Conservation (phyloP, 1,140 invertebrate species). For the Carposina sasakii region DNA sequence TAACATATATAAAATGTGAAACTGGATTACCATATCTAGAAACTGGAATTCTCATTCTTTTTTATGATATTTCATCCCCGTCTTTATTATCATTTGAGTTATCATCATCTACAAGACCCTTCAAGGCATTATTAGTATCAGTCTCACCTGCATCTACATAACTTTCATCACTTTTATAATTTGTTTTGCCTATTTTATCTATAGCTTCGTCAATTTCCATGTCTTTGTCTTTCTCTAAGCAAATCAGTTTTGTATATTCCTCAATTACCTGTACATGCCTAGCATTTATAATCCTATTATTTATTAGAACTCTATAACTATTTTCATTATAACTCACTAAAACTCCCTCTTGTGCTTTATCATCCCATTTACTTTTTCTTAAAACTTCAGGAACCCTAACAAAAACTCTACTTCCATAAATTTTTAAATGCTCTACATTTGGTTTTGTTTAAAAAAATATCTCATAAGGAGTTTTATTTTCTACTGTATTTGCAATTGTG, state of each 20-base stretch:
- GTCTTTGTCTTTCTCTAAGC: constrained; percentile 26
- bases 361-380: constrained; percentile 44
- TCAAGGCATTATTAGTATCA: constrained; percentile 13
- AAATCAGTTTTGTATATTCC: constrained; percentile 30
- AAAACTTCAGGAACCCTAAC: constrained; percentile 35
- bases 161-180: constrained; percentile 17
- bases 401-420: constrained; percentile 40
- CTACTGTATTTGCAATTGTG: constrained; percentile 41
- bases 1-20: constrained; percentile 39
- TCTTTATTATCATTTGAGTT: constrained; percentile 21
- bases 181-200: constrained; percentile 14
- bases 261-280: constrained; percentile 34
- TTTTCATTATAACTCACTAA: too few relatives aligned
- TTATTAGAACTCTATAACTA: too few relatives aligned
- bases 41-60: constrained; percentile 24
- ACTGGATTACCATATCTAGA: constrained; percentile 27
- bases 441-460: constrained; percentile 47
- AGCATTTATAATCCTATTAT: too few relatives aligned
- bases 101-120: constrained; percentile 20
- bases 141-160: constrained; percentile 22
- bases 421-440: constrained; percentile 39
- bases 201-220: constrained; percentile 12
- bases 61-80: constrained; percentile 5
- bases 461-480: constrained; percentile 49
- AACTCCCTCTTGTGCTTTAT: constrained; percentile 39